A percentile compares a stretch with the other conserved stretches of the same genome.
Conservation (phyloP, 2,888 invertebrate species). For the Cerceris rybyensis region DNA sequence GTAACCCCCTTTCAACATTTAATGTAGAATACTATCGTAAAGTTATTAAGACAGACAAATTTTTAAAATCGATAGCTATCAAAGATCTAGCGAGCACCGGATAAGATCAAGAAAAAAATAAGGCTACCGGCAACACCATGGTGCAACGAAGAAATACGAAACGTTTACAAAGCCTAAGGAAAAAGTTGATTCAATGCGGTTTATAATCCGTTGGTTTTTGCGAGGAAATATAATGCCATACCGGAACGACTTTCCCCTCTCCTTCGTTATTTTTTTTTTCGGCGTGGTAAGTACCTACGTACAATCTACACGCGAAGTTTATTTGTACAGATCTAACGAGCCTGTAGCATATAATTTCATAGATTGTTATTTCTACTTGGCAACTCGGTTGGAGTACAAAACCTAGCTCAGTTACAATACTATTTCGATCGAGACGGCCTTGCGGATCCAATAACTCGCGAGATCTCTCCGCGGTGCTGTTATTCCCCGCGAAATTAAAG, state of each 20-base stretch:
- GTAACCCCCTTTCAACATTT: too few species aligned
- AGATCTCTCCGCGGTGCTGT: constrained; percentile 34
- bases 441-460: constrained; percentile 55
- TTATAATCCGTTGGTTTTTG: constrained; percentile 39
- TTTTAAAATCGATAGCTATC: too few species aligned
- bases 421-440: constrained; percentile 54
- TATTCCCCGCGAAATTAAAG: constrained; percentile 61
- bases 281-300: not conserved
- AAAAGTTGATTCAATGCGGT: not conserved
- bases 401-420: constrained; percentile 17
- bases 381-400: constrained; percentile 36
- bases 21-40: too few species aligned
- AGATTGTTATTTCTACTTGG: constrained; percentile 52
- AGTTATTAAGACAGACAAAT: too few species aligned
- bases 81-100: too few species aligned
- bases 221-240: constrained; percentile 31
- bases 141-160: too few species aligned
- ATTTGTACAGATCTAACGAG: constrained; percentile 35
- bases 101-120: too few species aligned
- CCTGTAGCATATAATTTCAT: constrained; percentile 44
- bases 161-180: too few species aligned
- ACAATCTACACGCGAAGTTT: constrained; percentile 16
- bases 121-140: too few species aligned
- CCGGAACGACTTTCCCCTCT: constrained; percentile 18
- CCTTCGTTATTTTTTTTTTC: constrained; percentile 19